phyloP scores from a whole-genome alignment of 2,797 vertebrate genomes.

The Dipus sagitta region DNA sequence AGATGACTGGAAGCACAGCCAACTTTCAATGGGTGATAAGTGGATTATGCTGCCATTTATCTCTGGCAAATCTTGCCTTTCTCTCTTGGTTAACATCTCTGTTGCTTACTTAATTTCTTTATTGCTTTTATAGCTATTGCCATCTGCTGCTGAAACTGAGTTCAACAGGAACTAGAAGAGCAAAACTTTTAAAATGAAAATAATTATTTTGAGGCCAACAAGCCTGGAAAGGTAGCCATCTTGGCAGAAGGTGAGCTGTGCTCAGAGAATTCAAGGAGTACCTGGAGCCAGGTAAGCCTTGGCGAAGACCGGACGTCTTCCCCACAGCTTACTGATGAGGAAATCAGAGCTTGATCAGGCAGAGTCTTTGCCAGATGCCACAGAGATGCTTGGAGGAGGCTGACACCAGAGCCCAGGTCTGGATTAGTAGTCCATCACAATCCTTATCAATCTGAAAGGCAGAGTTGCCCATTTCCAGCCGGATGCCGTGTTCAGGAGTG shows the following conservation, averaged over 20 bases:
- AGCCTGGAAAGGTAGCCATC: not conserved
- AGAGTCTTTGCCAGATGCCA: not conserved
- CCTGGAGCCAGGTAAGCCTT: not conserved
- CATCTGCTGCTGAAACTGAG: conserved; percentile 76
- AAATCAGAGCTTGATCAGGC: not conserved
- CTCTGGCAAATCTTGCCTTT: conserved; percentile 79
- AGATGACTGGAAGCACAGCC: conserved; percentile 68
- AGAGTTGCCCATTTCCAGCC: not conserved
- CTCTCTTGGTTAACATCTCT: conserved; percentile 76
- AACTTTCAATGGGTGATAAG: conserved; percentile 74
- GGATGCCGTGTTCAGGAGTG: not conserved
- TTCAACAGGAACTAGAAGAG: conserved; percentile 60
- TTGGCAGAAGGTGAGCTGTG: not conserved
- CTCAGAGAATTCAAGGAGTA: not conserved
- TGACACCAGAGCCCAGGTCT: not conserved
- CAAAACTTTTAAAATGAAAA: conserved; percentile 67
- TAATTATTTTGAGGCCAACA: conserved; percentile 17
- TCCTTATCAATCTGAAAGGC: not conserved
- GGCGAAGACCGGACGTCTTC: not conserved
- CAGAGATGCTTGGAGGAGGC: not conserved
- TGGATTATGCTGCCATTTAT: conserved; percentile 75
- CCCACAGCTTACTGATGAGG: not conserved
- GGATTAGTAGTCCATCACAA: not conserved
- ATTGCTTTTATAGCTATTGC: conserved; percentile 76
- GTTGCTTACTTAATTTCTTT: conserved; percentile 81